phyloP scores from a whole-genome alignment of 2,797 vertebrate genomes.

The Gobionotothen gibberifrons region DNA sequence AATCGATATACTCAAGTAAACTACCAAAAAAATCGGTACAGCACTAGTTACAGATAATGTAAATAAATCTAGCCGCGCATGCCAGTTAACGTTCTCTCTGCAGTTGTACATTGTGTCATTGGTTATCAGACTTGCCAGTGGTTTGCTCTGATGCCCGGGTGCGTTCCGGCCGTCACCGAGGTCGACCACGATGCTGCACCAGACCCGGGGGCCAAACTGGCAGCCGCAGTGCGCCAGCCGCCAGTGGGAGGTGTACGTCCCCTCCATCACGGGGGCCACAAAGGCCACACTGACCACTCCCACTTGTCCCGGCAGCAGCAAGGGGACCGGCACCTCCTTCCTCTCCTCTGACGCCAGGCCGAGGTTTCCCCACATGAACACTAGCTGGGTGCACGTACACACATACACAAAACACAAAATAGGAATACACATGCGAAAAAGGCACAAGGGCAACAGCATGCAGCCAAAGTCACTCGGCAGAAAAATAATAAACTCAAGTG shows the following conservation, averaged over 20 bases:
- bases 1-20: neutral
- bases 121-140: constrained; percentile 84
- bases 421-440: constrained; percentile 74
- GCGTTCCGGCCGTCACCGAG: constrained; percentile 76
- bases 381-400: constrained; percentile 87
- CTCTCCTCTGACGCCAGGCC: constrained; percentile 89
- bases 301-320: constrained; percentile 91
- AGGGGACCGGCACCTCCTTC: constrained; percentile 91
- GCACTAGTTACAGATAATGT: neutral
- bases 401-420: constrained; percentile 77
- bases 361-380: constrained; percentile 99
- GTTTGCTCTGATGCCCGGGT: constrained; percentile 75
- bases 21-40: neutral
- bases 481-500: constrained; percentile 41
- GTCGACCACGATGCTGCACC: constrained; percentile 98
- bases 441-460: constrained; percentile 67
- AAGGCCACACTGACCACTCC: constrained; percentile 96
- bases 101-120: constrained; percentile 23
- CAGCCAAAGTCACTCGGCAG: constrained; percentile 55
- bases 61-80: neutral
- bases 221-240: constrained; percentile 94
- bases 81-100: constrained; percentile 8
- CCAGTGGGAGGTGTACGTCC: constrained; percentile 98
- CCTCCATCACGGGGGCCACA: constrained; percentile 92
- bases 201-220: constrained; percentile 96